Conservation (phyloP, 2,113 vertebrate genomes). For the Delphinus delphis region DNA sequence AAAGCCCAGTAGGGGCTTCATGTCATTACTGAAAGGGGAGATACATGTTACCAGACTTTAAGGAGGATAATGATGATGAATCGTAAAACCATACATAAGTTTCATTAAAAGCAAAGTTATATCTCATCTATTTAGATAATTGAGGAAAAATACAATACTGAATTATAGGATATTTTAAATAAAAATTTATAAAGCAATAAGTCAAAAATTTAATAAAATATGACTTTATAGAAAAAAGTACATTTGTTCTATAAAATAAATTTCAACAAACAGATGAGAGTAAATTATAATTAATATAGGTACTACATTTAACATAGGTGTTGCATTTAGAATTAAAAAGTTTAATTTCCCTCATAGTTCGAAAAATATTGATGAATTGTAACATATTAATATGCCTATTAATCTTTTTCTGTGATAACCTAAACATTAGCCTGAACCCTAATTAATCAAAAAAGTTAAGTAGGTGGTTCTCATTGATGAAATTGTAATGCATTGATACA, state of each 20-base stretch:
- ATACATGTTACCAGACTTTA: background rate
- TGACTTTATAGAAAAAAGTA: background rate
- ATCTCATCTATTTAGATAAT: background rate
- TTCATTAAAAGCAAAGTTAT: background rate
- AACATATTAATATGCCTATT: background rate
- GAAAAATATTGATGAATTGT: background rate
- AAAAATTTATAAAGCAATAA: background rate
- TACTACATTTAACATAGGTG: background rate
- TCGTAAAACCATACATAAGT: background rate
- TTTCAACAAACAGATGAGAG: background rate
- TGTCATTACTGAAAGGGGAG: background rate
- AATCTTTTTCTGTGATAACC: background rate
- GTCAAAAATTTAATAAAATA: background rate
- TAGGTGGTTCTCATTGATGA: background rate
- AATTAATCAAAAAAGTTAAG: background rate
- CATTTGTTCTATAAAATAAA: background rate
- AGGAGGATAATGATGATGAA: background rate
- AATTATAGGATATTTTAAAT: background rate
- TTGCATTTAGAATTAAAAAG: background rate
- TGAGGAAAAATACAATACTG: background rate
- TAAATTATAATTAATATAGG: background rate
- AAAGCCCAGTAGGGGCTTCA: background rate
- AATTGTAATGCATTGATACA: background rate
- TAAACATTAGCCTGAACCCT: background rate
- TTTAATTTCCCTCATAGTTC: background rate